Evolutionary conservation across 2,888 invertebrate species (phyloP), one percentile per base, ranked within the genome.

Genomic region (Strigamia crassipes): DNA sequence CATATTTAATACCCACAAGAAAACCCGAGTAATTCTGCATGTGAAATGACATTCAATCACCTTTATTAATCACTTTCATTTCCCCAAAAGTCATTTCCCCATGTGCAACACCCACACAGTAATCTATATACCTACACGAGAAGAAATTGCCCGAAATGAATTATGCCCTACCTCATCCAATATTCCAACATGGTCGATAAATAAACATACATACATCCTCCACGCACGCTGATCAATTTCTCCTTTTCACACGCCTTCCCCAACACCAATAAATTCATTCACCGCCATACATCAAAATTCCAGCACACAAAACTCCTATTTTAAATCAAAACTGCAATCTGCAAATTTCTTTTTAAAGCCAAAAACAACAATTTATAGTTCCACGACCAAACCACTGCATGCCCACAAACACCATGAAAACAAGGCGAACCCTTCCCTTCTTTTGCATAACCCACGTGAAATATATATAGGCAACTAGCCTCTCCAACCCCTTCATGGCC

Each of bases 111-210:
- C 61, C 61, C 61, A 61, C 61, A 61, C 10, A 10, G 61, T 61
- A 61, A 61, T 61, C 61, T 61, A 61, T 61, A 61, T 61, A 61
- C 61, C 61, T 61, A 21, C 61, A 61, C 61, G 61, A 61, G 61
- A 61, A 61, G 61, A 61, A 61, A 61, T 61, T 61, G 61, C 61
- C 61, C 18, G 21, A 61, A 61, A 61, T 61, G 61, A 61, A 61
- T 61, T 61, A 61, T 61, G 23, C 61, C 61, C 61, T n/a, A 61
- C 61, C 61, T 61, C 61, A 61, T 61, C 61, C 61, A 61, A 61
- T 61, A 61, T 61, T 61, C 61, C 61, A 61, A 61, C 61, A 61
- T n/a, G 61, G 61, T 61, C 61, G 61, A 61, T 61, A 61, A 61
- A 61, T 61, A 61, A 61, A 61, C 61, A 61, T 61, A 61, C 61